Conservation (phyloP, 2,113 vertebrate species). For the Alosa alosa region DNA sequence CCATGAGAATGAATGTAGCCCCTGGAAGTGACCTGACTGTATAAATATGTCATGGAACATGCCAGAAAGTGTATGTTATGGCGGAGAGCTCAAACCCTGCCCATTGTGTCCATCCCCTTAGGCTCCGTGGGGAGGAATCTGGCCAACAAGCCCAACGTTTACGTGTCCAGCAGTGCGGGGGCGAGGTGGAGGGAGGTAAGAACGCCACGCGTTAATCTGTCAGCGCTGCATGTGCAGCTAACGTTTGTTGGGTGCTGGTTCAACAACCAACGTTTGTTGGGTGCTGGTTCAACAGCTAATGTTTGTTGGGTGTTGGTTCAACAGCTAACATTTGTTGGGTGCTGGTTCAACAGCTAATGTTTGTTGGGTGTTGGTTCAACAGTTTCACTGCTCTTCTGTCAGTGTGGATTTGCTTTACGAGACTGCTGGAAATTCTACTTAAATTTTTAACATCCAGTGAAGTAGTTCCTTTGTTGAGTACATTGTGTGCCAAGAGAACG, state of each 20-base stretch:
- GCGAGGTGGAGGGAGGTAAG: slow-evolving; percentile 94
- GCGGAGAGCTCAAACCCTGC: not conserved
- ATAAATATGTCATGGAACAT: not conserved
- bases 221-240: not conserved
- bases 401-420: not conserved
- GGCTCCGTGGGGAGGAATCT: slow-evolving; percentile 90
- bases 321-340: not conserved
- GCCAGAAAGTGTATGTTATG: not conserved
- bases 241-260: no score
- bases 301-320: not conserved
- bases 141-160: slow-evolving; percentile 92
- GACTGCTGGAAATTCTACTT: not conserved
- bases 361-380: not conserved
- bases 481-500: not conserved
- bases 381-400: not conserved
- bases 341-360: not conserved
- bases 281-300: no score
- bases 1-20: not conserved
- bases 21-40: not conserved
- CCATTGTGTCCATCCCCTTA: slow-evolving; percentile 52
- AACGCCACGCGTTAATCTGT: not conserved
- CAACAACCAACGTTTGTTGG: no score
- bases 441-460: not conserved
- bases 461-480: not conserved
- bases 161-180: slow-evolving; percentile 91